Base-by-base conservation (phyloP, 1,140 invertebrate genomes). In the Ceratina calcarata region DNA sequence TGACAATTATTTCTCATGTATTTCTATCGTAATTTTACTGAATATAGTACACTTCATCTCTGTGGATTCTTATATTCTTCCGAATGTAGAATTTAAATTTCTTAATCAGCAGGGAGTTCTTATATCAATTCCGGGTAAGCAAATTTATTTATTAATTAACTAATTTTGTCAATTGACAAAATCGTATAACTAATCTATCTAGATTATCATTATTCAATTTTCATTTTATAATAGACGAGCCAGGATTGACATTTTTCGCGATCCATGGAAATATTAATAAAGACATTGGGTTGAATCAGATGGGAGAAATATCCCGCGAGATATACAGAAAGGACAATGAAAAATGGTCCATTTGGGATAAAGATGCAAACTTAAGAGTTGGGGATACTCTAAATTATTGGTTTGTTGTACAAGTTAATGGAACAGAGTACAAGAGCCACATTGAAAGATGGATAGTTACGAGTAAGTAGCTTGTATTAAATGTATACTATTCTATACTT, bases 351-450 rank as follows among this genome's bases (percentile, higher is more conserved):
- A 86, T 89, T 65, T 85, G 91, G 58, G 84, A 93, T 24, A 45
- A 65, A 0, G 49, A 87, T 15, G 22, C 91, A 4, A 45, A 71
- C 27, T 72, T 94, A 8, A 87, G 86, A 67, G 58, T 85, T 0
- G 90, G 90, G 13, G 93, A 94, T 68, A 82, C 91, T 16, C 89
- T 94, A 53, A 76, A 92, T 73, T 94, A 94, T 62, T 93, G 93
- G 82, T 89, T 93, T 12, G 89, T 91, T 71, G 90, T 91, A 0
- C 86, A 90, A 20, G 76, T 82, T 4, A 75, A 93, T 22, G 85
- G 85, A 4, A 27, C 27, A 6, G 85, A 88, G 0, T 90, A 92
- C 20, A 81, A 4, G 8, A 68, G 3, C 18, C 3, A 20, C 0
- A 8, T 67, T 37, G 27, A 53, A 49, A 81, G 7, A 2, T 87